phyloP scores from a whole-genome alignment of 2,113 vertebrate species.

The Sterrhoptilus dennistouni region DNA sequence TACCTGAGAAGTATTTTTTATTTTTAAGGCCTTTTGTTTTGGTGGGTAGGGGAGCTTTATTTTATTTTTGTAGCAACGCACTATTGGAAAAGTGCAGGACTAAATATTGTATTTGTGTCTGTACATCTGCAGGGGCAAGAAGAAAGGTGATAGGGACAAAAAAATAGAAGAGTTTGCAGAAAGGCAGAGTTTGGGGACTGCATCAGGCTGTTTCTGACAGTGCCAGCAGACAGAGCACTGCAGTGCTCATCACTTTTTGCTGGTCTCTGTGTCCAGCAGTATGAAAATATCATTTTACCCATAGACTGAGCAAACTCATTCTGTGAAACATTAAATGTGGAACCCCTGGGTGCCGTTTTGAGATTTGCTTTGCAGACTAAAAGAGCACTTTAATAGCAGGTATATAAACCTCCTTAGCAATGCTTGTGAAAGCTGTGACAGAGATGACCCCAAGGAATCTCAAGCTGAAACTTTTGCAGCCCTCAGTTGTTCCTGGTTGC shows the following conservation, averaged over 20 bases:
- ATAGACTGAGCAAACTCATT: neutral
- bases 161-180: neutral
- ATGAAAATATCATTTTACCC: neutral
- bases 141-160: neutral
- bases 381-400: neutral
- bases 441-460: neutral
- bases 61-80: neutral
- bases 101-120: neutral
- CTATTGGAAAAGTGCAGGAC: neutral
- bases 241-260: neutral
- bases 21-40: neutral
- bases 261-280: neutral
- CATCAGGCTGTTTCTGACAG: neutral
- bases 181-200: neutral
- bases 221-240: neutral
- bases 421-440: neutral
- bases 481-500: neutral
- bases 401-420: neutral
- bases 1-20: neutral
- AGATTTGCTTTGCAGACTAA: neutral
- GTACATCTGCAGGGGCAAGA: neutral
- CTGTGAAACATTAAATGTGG: neutral
- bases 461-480: neutral
- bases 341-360: neutral
- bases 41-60: neutral